Evolutionary conservation across 2,888 invertebrate species (phyloP), one percentile per base, ranked within the genome.

Genomic region (Coenonympha glycerion): DNA sequence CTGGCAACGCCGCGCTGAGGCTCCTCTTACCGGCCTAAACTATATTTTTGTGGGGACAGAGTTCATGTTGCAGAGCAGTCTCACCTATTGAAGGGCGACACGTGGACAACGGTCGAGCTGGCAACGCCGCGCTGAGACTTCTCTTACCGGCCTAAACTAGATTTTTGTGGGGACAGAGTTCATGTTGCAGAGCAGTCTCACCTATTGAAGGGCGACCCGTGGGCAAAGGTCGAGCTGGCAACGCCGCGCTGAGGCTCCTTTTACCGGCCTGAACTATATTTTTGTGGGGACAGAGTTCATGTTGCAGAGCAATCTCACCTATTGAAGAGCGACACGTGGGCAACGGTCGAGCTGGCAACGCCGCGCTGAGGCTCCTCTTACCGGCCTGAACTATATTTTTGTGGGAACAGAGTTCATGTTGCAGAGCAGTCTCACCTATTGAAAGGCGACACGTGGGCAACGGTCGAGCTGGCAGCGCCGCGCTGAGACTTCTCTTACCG

Each of bases 131-230:
- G 79, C 22, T 75, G 65, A 0, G 72, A 53, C 39, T 83, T 75
- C 18, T 87, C 88, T 71, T 92, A 93, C 90, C 0, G 92, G 92
- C 41, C 91, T 88, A 90, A 91, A 92, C 75, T 92, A n/a, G n/a
- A n/a, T n/a, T n/a, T n/a, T n/a, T n/a, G n/a, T n/a, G n/a, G 18
- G 15, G 6, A 21, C 36, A 28, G 28, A 0, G 4, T 5, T 28
- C 1, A 11, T 28, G 1, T 28, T 11, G 26, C n/a, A 2, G 26
- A 26, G 18, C 19, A 19, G 3, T 1, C 47, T 42, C 53, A 82
- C 84, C 63, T 60, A 79, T 71, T 68, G 64, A 80, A 61, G 46
- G 55, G 64, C 11, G 89, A n/a, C n/a, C n/a, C n/a, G n/a, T n/a
- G n/a, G n/a, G n/a, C n/a, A n/a, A n/a, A n/a, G n/a, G n/a, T n/a